phyloP scores from a whole-genome alignment of 30 jellyfish, hydroid and myxozoan genomes.

The Chrysaora quinquecirrha region DNA sequence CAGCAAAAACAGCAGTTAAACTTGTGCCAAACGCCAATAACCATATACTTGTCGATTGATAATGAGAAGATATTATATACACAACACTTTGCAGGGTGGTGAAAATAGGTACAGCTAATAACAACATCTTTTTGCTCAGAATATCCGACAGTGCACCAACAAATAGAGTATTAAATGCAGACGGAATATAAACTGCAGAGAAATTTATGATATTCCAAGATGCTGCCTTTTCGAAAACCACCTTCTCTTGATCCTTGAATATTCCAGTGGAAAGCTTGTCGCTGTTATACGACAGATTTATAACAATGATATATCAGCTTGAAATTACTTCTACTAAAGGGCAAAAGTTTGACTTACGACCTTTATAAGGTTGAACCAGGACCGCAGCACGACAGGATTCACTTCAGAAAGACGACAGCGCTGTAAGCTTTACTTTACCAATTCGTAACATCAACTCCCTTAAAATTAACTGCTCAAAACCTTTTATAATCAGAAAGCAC shows the following conservation, averaged over 20 bases:
- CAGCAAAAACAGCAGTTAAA: constrained; percentile 41
- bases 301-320: too few species aligned
- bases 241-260: constrained; percentile 13
- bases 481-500: too few species aligned
- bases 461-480: too few species aligned
- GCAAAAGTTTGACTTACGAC: too few species aligned
- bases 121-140: constrained; percentile 16
- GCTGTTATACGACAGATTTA: too few species aligned
- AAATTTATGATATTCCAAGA: constrained; percentile 41
- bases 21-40: constrained; percentile 48
- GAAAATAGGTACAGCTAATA: constrained; percentile 18
- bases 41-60: constrained; percentile 1
- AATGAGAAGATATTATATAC: constrained; percentile 22
- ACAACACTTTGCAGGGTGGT: constrained; percentile 36
- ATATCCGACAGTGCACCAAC: constrained; percentile 57
- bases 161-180: constrained; percentile 37
- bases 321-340: too few species aligned
- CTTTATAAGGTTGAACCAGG: too few species aligned
- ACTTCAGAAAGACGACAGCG: too few species aligned
- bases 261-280: background rate
- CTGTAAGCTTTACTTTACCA: too few species aligned
- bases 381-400: too few species aligned
- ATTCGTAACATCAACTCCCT: too few species aligned
- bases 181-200: constrained; percentile 28
- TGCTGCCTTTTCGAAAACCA: constrained; percentile 42